phyloP scores from a whole-genome alignment of 2,797 vertebrate species.

The Ctenopoma multispine region DNA sequence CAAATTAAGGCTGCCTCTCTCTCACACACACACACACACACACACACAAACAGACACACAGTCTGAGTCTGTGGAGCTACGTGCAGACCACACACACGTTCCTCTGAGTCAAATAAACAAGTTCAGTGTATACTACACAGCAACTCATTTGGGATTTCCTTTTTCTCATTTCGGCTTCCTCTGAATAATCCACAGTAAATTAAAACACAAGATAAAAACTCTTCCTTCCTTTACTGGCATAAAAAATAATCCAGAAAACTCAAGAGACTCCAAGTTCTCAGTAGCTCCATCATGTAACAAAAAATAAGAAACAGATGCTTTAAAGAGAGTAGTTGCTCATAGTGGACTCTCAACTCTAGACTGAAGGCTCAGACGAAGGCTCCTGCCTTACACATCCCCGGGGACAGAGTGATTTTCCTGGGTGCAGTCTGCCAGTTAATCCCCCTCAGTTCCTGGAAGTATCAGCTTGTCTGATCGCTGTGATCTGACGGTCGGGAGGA shows the following conservation, averaged over 20 bases:
- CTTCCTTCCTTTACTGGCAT: neutral
- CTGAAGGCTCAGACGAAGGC: neutral
- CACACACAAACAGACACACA: constrained; percentile 12
- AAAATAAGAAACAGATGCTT: neutral
- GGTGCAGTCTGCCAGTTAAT: constrained; percentile 32
- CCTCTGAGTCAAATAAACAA: neutral
- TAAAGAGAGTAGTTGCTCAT: neutral
- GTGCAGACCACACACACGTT: constrained; percentile 13
- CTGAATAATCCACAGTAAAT: constrained; percentile 1
- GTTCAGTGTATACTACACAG: neutral
- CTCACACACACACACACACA: constrained; percentile 3
- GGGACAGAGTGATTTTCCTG: constrained; percentile 32
- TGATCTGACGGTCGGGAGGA: constrained; percentile 6
- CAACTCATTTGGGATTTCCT: neutral
- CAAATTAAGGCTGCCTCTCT: constrained; percentile 3
- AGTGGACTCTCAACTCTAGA: neutral
- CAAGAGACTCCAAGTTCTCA: neutral
- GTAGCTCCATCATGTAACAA: neutral
- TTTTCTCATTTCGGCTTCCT: neutral
- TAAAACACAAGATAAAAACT: neutral
- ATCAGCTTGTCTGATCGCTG: constrained; percentile 23
- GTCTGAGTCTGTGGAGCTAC: neutral
- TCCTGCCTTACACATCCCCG: neutral
- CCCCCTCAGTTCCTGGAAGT: constrained; percentile 46
- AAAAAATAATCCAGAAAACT: neutral